Conservation (phyloP, 2,888 invertebrate species). For the Ophion obscuratus region DNA sequence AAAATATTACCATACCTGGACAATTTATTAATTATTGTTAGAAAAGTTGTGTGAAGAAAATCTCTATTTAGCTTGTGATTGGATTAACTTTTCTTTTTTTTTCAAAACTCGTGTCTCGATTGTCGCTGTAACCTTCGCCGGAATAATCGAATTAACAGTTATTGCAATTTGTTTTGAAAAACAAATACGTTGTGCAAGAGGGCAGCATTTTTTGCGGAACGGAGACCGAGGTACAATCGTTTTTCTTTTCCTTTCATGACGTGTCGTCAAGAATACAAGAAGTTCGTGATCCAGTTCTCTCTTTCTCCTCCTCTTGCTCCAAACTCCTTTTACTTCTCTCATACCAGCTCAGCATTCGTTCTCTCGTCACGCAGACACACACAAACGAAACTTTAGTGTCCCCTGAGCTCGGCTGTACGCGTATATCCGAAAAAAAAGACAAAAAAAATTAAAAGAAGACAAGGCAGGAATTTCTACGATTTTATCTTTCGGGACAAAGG, state of each 20-base stretch:
- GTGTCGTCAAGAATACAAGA: slow-evolving; percentile 45
- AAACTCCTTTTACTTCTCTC: slow-evolving; percentile 16
- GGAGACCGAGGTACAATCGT: background rate
- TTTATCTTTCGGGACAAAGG: slow-evolving; percentile 48
- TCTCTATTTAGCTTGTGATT: too few relatives aligned
- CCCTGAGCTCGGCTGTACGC: background rate
- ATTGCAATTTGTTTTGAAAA: background rate
- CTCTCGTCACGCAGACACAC: slow-evolving; percentile 9
- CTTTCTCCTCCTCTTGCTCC: slow-evolving; percentile 5
- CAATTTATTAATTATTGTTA: too few relatives aligned
- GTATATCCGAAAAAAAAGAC: background rate
- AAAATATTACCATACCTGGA: too few relatives aligned
- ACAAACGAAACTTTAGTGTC: slow-evolving; percentile 37
- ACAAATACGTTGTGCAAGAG: too few relatives aligned
- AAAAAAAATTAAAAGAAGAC: slow-evolving; percentile 17
- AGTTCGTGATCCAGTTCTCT: slow-evolving; percentile 48
- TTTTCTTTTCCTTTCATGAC: slow-evolving; percentile 14
- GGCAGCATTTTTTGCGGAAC: too few relatives aligned
- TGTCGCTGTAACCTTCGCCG: too few relatives aligned
- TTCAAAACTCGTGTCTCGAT: too few relatives aligned
- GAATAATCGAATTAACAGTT: too few relatives aligned
- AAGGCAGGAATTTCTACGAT: slow-evolving; percentile 55
- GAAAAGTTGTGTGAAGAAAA: too few relatives aligned
- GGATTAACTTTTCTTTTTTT: background rate
- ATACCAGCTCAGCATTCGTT: slow-evolving; percentile 16